Base-by-base conservation (phyloP, 2,888 invertebrate genomes). In the Zygogramma bicolorata region DNA sequence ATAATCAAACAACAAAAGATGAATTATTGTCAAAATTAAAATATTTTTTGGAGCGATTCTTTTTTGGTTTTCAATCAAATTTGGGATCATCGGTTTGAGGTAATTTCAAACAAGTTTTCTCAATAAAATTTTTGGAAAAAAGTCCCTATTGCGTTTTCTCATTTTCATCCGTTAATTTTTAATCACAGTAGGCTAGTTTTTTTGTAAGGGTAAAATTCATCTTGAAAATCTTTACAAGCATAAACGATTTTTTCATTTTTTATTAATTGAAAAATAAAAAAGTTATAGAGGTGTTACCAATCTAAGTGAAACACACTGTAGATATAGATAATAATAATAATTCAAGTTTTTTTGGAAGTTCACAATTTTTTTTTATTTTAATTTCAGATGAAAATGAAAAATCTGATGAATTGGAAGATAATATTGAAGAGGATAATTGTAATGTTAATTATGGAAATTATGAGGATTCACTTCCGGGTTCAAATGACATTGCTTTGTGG, bases 401-500 rank as follows among this genome's bases (percentile, higher is more conserved):
- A 58, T 58, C 58, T 58, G 58, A 58, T 58, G 58, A 58, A 58
- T 58, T 58, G 58, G 58, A 58, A 58, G 58, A 58, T 25, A 58
- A n/a, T n/a, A n/a, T n/a, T n/a, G n/a, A n/a, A n/a, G n/a, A n/a
- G n/a, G n/a, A n/a, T n/a, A n/a, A n/a, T 62, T 62, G 62, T 62
- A 62, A 62, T 62, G 62, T 38, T 62, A 34, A 62, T 62, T 34
- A 62, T 62, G 62, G 40, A 38, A 62, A 38, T 62, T 38, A 62
- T 62, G 62, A 62, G 38, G 62, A 62, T 62, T 38, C 62, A 62
- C 62, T 62, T 38, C 38, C 62, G 38, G 34, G 34, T 62, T 62
- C 62, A 62, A 62, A 62, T 62, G 62, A 62, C 62, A 40, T 62
- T 61, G 62, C 62, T 38, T 18, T 62, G 38, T 62, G 62, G 38